Percentiles rank a stretch among this genome's conserved stretches.
Evolutionary conservation across 2,888 invertebrate genomes (phyloP).

Genomic region (Therioaphis trifolii): DNA sequence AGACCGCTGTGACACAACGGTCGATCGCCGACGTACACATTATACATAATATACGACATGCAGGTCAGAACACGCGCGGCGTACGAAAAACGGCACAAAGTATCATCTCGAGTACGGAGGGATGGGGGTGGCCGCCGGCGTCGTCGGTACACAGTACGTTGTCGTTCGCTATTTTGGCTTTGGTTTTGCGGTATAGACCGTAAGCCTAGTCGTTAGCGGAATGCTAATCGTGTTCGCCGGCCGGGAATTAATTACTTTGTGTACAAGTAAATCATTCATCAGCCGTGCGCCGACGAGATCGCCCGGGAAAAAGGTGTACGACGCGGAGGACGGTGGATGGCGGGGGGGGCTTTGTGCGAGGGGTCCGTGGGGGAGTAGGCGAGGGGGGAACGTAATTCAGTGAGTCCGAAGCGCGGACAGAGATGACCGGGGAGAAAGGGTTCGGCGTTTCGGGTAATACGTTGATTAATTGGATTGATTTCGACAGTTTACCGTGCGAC

Average conservation of each 20-base stretch:
- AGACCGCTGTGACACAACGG: too few relatives aligned
- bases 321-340: too few relatives aligned
- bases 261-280: constrained; percentile 50
- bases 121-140: too few relatives aligned
- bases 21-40: too few relatives aligned
- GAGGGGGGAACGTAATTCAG: not conserved
- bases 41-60: too few relatives aligned
- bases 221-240: constrained; percentile 50
- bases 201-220: constrained; percentile 1
- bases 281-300: not conserved
- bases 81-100: too few relatives aligned
- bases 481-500: constrained; percentile 13
- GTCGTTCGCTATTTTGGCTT: constrained; percentile 28
- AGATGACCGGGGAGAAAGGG: not conserved
- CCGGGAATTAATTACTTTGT: constrained; percentile 52
- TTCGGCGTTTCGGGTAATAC: not conserved
- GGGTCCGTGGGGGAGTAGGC: too few relatives aligned
- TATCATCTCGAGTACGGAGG: too few relatives aligned
- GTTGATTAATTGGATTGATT: constrained; percentile 57
- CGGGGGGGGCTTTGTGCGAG: not conserved
- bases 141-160: not conserved
- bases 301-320: too few relatives aligned
- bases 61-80: too few relatives aligned
- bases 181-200: not conserved
- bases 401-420: not conserved